Evolutionary conservation across 2,888 invertebrate genomes (phyloP).

Genomic region (Lymantria monacha): DNA sequence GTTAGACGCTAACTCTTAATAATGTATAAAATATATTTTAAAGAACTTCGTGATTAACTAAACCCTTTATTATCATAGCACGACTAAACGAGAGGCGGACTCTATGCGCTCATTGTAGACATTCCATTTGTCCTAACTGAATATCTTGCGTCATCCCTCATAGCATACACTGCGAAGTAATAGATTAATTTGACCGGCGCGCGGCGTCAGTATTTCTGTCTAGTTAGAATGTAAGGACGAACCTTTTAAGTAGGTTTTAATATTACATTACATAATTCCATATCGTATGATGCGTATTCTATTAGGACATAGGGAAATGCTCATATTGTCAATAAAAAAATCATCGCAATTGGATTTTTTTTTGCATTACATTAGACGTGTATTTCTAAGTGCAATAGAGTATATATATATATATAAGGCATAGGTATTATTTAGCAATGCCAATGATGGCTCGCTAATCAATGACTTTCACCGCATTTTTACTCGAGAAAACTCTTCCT

Average conservation of each 20-base stretch:
- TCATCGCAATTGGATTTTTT: too few species aligned
- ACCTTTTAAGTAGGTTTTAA: background rate
- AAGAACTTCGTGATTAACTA: background rate
- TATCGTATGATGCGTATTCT: background rate
- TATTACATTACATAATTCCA: background rate
- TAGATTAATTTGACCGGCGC: too few species aligned
- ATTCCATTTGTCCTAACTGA: background rate
- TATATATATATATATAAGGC: slow-evolving; percentile 49
- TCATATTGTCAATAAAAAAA: too few species aligned
- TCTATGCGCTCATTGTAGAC: background rate
- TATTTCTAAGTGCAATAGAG: slow-evolving; percentile 33
- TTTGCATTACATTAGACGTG: too few species aligned
- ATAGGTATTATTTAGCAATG: slow-evolving; percentile 63
- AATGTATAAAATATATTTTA: background rate
- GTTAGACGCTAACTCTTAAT: background rate
- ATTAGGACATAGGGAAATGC: too few species aligned
- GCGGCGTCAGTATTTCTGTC: background rate
- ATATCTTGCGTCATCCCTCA: background rate
- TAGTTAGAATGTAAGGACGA: background rate
- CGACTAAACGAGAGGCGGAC: background rate
- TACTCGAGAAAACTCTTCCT: slow-evolving; percentile 63
- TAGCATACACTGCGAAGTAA: too few species aligned
- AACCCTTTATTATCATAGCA: background rate
- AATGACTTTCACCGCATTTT: slow-evolving; percentile 63
- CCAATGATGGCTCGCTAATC: slow-evolving; percentile 60